Conservation (phyloP, 2,888 invertebrate genomes). For the Nomada flava region DNA sequence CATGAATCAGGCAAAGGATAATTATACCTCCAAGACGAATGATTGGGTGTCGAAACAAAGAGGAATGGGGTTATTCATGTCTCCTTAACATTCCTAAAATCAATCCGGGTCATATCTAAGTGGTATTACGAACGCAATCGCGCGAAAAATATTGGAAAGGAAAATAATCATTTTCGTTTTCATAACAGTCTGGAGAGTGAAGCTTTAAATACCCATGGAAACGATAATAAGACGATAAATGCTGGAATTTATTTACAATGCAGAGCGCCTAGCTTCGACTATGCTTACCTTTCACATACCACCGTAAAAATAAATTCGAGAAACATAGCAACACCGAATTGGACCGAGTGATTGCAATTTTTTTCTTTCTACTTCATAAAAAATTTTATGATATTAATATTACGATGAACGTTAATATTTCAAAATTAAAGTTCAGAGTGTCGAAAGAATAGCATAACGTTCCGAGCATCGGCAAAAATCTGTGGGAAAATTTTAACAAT, state of each 20-base stretch:
- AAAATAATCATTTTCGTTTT: not conserved
- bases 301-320: conserved; percentile 19
- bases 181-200: not conserved
- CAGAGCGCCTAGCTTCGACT: conserved; percentile 3
- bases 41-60: conserved; percentile 48
- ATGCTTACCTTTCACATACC: conserved; percentile 22
- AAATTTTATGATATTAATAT: too few relatives aligned
- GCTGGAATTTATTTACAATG: conserved; percentile 37
- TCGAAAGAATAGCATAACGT: too few relatives aligned
- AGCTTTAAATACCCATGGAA: conserved; percentile 18
- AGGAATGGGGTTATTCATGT: conserved; percentile 56
- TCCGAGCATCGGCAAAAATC: too few relatives aligned
- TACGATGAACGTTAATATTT: not conserved
- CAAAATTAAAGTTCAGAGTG: not conserved
- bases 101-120: not conserved
- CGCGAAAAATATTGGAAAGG: conserved; percentile 9
- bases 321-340: not conserved
- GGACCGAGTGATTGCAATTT: too few relatives aligned
- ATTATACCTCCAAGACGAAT: conserved; percentile 47
- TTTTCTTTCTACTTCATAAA: too few relatives aligned
- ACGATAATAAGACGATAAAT: conserved; percentile 17
- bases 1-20: conserved; percentile 47
- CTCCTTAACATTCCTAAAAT: conserved; percentile 34
- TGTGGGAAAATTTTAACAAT: too few relatives aligned
- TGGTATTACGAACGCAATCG: not conserved